A percentile compares a stretch with the other conserved stretches of the same genome.
These are phyloP conservation scores for Columba janthina DNA, from an alignment of 2,113 vertebrate species.

Conservation along the genomic window DNA sequence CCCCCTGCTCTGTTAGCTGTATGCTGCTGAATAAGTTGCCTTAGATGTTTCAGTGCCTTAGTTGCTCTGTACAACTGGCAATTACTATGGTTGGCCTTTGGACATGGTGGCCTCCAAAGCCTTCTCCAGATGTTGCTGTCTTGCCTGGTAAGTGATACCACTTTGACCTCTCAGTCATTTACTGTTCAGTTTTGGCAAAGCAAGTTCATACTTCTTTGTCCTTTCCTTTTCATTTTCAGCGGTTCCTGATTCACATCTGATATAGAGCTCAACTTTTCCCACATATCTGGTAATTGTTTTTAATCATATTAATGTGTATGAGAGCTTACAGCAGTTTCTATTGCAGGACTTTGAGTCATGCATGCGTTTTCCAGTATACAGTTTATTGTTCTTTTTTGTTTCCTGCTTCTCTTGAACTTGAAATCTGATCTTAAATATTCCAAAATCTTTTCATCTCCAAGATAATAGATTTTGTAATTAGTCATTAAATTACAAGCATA, in stretches of 20 bases:
- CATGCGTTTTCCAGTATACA: slow-evolving; percentile 26
- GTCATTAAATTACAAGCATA: slow-evolving; percentile 15
- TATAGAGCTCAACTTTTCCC: background rate
- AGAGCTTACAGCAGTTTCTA: slow-evolving; percentile 21
- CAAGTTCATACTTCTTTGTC: background rate
- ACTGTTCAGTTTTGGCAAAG: background rate
- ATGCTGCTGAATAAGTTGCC: background rate
- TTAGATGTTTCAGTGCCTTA: background rate
- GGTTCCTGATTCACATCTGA: background rate
- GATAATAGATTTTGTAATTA: slow-evolving; percentile 47
- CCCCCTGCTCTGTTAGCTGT: background rate
- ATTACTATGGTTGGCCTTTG: background rate
- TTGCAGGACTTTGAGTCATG: slow-evolving; percentile 42
- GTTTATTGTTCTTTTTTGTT: slow-evolving; percentile 33
- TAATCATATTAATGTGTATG: background rate
- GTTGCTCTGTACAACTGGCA: rapidly evolving
- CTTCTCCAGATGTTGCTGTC: background rate
- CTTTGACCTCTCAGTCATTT: background rate
- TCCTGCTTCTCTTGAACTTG: slow-evolving; percentile 37
- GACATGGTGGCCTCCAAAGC: background rate
- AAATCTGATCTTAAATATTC: slow-evolving; percentile 41
- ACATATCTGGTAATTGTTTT: background rate
- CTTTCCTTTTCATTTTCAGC: background rate
- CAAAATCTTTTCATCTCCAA: slow-evolving; percentile 43
- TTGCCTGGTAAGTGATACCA: background rate